phyloP scores from a whole-genome alignment of 2,113 vertebrate species.

The Stegostoma tigrinum region DNA sequence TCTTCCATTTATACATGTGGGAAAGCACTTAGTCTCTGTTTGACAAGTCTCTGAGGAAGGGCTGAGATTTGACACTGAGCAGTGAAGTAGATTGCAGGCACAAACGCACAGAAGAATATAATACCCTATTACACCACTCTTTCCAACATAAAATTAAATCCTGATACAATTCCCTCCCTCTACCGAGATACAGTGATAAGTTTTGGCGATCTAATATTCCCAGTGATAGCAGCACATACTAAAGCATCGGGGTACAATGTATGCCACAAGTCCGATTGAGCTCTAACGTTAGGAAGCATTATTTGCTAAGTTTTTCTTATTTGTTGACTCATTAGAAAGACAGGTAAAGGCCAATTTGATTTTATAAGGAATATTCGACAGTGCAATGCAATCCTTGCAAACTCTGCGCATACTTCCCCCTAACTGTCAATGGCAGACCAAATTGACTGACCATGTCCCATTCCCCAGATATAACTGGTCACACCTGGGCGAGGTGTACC shows the following conservation, averaged over 20 bases:
- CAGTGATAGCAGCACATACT: not conserved
- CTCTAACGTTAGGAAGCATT: not conserved
- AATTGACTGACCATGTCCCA: no score
- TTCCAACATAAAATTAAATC: not conserved
- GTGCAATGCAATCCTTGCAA: no score
- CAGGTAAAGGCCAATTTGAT: not conserved
- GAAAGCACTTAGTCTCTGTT: not conserved
- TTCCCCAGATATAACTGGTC: no score
- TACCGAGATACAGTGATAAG: not conserved
- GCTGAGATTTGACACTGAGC: not conserved
- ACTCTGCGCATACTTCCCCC: no score
- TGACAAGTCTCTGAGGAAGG: not conserved
- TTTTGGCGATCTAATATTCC: not conserved
- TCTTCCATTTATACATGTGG: constrained; percentile 13
- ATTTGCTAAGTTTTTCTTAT: not conserved
- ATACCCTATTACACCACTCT: not conserved
- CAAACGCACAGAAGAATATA: not conserved
- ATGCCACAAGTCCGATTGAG: not conserved
- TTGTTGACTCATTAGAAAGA: not conserved
- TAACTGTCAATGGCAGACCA: no score
- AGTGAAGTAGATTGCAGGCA: not conserved
- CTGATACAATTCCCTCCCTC: not conserved
- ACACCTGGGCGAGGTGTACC: no score
- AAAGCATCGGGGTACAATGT: not conserved
- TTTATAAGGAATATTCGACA: not conserved